Base-by-base conservation (phyloP, 2,888 invertebrate species). In the Drosophila subquinaria region DNA sequence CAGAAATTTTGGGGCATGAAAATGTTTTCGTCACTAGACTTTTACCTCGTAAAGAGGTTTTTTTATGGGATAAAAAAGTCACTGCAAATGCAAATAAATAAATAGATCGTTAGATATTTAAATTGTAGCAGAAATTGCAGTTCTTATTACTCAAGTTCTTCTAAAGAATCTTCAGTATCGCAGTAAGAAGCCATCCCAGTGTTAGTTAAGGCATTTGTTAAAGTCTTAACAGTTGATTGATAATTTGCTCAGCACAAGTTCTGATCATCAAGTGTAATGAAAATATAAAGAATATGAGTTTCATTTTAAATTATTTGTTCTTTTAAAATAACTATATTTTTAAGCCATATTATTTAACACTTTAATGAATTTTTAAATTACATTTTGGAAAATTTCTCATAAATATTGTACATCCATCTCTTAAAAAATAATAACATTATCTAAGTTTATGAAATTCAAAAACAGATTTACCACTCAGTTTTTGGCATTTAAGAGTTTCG, bases 401-500 rank as follows among this genome's bases (percentile, higher is more conserved):
- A 17, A 27, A 27, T 4, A 27, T 5, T 27, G 27, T 27, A 20
- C 20, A 20, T 20, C 36, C 13, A 36, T 36, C 36, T 35, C 11
- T 10, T 10, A 11, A 11, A 35, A 11, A 11, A n/a, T n/a, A 38
- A 38, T n/a, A 13, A n/a, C 6, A 6, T 8, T 5, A 27, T 27
- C 2, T 0, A 38, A 38, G 38, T 36, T 5, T 5, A n/a, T 4
- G n/a, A 6, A 45, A 1, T 20, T 43, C 4, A 20, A 2, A 11
- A 23, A 43, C 45, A 45, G 43, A 43, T 56, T 35, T 43, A 35
- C 56, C 1, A 35, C 35, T 20, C 20, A 6, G n/a, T 45, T 23
- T 35, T 35, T 20, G 48, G 53, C 53, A 43, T 47, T 52, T 38
- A 33, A 27, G 27, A 45, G 38, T 65, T 73, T 45, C 50, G 42